Conservation (phyloP, 2,888 invertebrate species). For the Minunthozetes semirufus region DNA sequence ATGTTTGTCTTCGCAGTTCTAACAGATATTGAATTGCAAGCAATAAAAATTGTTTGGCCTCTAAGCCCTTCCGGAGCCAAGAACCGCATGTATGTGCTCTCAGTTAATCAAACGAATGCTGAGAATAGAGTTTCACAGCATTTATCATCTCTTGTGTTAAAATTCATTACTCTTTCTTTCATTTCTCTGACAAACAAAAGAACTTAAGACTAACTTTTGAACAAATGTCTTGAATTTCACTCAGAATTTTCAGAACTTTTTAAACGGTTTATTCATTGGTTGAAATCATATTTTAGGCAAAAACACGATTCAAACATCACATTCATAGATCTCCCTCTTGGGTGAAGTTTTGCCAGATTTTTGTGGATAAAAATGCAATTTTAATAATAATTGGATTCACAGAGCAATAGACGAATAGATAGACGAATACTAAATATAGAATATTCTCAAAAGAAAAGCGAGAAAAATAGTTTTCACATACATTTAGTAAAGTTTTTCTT, state of each 20-base stretch:
- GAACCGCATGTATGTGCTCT: background rate
- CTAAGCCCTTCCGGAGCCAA: slow-evolving; percentile 18
- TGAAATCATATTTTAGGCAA: too few species aligned
- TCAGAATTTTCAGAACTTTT: too few species aligned
- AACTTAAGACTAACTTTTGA: background rate
- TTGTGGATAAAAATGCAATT: background rate
- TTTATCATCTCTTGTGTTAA: background rate
- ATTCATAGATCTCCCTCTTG: too few species aligned
- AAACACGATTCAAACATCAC: too few species aligned
- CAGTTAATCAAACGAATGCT: background rate
- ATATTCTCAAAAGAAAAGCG: background rate
- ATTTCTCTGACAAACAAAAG: background rate
- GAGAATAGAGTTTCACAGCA: background rate
- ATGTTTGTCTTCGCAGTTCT: slow-evolving; percentile 19
- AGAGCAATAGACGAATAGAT: background rate
- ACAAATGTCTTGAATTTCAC: too few species aligned
- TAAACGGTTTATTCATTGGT: too few species aligned
- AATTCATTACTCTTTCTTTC: background rate
- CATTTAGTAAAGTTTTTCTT: background rate
- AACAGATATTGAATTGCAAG: slow-evolving; percentile 24
- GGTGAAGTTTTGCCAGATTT: too few species aligned
- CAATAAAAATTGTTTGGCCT: slow-evolving; percentile 20
- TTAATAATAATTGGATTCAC: background rate
- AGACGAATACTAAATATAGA: background rate
- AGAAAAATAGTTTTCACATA: background rate